phyloP scores from a whole-genome alignment of 2,113 vertebrate species.

The Plectropomus leopardus region DNA sequence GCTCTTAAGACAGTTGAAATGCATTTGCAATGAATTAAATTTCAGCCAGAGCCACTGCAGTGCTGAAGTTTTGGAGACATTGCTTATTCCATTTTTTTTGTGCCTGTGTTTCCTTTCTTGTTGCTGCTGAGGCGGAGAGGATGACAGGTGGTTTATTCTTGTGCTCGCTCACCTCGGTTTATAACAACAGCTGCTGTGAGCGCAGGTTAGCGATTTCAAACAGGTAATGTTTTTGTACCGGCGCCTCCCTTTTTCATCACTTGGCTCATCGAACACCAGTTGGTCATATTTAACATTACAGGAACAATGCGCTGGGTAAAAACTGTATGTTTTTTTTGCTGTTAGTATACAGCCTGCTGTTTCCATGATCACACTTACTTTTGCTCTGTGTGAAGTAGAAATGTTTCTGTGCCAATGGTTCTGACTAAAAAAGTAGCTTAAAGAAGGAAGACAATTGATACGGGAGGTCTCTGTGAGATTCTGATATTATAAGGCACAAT shows the following conservation, averaged over 20 bases:
- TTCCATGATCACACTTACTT: not conserved
- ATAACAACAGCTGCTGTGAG: constrained; percentile 32
- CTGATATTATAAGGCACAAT: not conserved
- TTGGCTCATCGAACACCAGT: constrained; percentile 27
- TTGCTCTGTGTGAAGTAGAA: not conserved
- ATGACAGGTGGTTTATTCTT: constrained; percentile 38
- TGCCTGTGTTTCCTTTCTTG: constrained; percentile 12
- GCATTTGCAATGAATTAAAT: constrained; percentile 69
- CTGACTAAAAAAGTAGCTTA: not conserved
- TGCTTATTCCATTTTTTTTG: constrained; percentile 27
- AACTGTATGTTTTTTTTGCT: not conserved
- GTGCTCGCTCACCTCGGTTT: constrained; percentile 27
- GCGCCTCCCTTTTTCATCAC: constrained; percentile 19
- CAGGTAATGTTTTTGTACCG: constrained; percentile 16
- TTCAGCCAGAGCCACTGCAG: constrained; percentile 25
- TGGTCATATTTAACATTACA: not conserved
- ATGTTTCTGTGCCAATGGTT: not conserved
- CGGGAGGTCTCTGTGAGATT: not conserved
- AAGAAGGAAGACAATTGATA: not conserved
- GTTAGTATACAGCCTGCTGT: not conserved
- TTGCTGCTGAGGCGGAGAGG: constrained; percentile 12
- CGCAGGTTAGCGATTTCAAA: constrained; percentile 20
- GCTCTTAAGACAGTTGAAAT: constrained; percentile 68
- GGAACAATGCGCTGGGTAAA: not conserved
- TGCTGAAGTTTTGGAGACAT: constrained; percentile 38